Percentiles rank a stretch among this genome's conserved stretches.
phyloP scores from a whole-genome alignment of 2,888 invertebrate genomes.

The Eulithis prunata region DNA sequence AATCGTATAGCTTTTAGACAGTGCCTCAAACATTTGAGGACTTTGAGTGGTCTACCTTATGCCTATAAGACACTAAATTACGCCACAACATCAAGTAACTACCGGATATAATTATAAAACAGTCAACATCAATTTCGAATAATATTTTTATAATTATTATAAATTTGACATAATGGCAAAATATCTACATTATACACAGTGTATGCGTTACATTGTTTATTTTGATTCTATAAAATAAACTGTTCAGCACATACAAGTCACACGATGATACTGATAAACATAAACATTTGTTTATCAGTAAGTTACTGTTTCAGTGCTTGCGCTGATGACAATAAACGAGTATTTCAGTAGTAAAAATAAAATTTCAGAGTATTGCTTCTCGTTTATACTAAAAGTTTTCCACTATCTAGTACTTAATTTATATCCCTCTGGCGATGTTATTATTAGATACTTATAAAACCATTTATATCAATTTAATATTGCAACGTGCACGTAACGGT shows the following conservation, averaged over 20 bases:
- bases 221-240: conserved; percentile 62
- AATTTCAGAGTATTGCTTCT: conserved; percentile 83
- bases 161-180: conserved; percentile 80
- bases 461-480: conserved; percentile 44
- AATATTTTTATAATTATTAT: conserved; percentile 70
- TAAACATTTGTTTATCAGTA: conserved; percentile 17
- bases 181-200: conserved; percentile 81
- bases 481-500: conserved; percentile 38
- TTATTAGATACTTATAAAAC: conserved; percentile 49
- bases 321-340: conserved; percentile 66
- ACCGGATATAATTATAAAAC: conserved; percentile 84
- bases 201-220: conserved; percentile 64
- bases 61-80: conserved; percentile 83
- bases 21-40: conserved; percentile 36
- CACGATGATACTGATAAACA: conserved; percentile 54
- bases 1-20: conserved; percentile 30
- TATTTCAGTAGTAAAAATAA: conserved; percentile 79
- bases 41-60: conserved; percentile 74
- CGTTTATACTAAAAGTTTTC: conserved; percentile 82
- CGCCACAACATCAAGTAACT: conserved; percentile 85
- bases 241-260: conserved; percentile 53
- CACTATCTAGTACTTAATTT: conserved; percentile 73
- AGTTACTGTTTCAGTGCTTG: conserved; percentile 54
- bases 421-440: conserved; percentile 80
- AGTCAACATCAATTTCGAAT: conserved; percentile 85